Evolutionary conservation across 2,113 vertebrate species (phyloP).

Genomic region (Nematolebias whitei): DNA sequence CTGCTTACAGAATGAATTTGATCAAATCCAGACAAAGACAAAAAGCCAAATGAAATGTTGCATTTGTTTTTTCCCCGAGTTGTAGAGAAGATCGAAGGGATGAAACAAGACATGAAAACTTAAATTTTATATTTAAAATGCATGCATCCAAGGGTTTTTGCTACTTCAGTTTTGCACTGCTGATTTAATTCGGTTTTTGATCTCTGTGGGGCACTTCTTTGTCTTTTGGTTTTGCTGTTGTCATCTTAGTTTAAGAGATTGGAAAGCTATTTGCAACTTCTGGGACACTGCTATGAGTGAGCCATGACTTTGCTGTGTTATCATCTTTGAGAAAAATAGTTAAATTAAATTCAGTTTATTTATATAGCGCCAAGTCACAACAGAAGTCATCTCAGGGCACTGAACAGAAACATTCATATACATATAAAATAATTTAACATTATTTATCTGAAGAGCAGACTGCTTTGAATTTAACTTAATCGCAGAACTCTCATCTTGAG

Average conservation of each 20-base stretch:
- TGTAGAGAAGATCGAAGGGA: constrained; percentile 53
- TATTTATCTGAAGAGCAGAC: no score
- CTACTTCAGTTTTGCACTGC: no score
- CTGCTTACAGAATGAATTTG: constrained; percentile 70
- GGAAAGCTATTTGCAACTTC: background rate
- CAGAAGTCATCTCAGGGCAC: no score
- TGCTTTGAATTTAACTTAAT: no score
- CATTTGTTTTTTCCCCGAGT: constrained; percentile 56
- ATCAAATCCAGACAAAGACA: constrained; percentile 58
- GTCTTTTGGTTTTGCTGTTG: background rate
- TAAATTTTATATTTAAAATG: background rate
- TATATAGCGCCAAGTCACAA: no score
- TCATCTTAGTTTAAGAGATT: constrained; percentile 18
- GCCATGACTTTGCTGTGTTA: background rate
- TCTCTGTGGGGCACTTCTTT: background rate
- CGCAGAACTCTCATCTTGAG: no score
- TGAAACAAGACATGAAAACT: constrained; percentile 48
- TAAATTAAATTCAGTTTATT: no score
- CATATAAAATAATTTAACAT: no score
- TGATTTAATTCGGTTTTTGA: background rate
- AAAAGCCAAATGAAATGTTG: constrained; percentile 32
- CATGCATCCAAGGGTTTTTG: background rate
- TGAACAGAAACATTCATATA: no score
- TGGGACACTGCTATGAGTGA: background rate
- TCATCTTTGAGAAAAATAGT: background rate